Conservation (phyloP, 2,113 vertebrate species). For the Coregonus clupeaformis region DNA sequence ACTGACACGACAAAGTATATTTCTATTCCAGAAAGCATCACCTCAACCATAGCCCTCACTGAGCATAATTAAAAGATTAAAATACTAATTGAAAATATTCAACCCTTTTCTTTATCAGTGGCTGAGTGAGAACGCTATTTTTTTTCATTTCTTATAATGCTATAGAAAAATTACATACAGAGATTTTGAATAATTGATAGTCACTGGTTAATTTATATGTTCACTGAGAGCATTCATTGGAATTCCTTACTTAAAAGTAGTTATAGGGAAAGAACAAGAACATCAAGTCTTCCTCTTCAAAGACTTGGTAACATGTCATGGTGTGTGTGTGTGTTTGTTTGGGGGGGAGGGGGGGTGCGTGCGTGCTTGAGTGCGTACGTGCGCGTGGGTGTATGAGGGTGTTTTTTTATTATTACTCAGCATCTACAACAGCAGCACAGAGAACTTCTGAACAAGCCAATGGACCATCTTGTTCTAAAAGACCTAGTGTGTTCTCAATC, state of each 20-base stretch:
- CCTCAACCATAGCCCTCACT: neutral
- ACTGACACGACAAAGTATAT: neutral
- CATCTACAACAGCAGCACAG: no score
- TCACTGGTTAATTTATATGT: slow-evolving; percentile 21
- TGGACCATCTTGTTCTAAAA: no score
- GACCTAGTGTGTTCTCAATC: no score
- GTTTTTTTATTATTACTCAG: no score
- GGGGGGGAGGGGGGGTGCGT: no score
- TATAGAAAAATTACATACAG: neutral
- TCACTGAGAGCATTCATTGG: neutral
- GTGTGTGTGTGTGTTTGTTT: no score
- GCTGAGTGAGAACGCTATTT: neutral
- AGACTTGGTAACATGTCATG: no score
- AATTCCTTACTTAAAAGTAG: slow-evolving; percentile 1
- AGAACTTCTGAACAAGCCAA: no score
- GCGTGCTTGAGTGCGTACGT: no score
- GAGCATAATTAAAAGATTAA: slow-evolving; percentile 23
- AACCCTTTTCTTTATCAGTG: slow-evolving; percentile 4
- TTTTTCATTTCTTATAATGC: neutral
- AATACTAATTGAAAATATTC: slow-evolving; percentile 28
- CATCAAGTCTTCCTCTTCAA: neutral
- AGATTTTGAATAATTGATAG: slow-evolving; percentile 25
- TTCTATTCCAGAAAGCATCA: slow-evolving; percentile 17
- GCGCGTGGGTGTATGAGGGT: no score
- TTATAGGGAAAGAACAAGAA: slow-evolving; percentile 6